A percentile compares a stretch with the other conserved stretches of the same genome.
phyloP scores from a whole-genome alignment of 1,140 invertebrate species.

The Polyergus mexicanus region DNA sequence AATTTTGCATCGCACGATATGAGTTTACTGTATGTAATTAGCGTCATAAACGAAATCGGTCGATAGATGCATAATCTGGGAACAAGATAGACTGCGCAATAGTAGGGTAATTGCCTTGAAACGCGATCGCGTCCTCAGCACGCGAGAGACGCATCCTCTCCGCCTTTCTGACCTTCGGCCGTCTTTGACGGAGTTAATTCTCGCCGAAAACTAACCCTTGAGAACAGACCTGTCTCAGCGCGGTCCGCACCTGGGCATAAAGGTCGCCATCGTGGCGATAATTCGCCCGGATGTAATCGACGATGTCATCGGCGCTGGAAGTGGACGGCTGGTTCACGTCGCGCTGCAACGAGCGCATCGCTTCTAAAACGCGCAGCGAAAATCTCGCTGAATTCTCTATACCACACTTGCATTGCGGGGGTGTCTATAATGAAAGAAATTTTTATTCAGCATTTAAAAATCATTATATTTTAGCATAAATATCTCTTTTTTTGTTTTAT shows the following conservation, averaged over 20 bases:
- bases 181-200: background rate
- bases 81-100: conserved; percentile 64
- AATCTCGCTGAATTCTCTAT: conserved; percentile 72
- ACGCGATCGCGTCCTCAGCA: conserved; percentile 61
- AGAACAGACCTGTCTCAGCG: conserved; percentile 70
- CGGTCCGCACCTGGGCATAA: conserved; percentile 77
- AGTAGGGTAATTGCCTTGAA: conserved; percentile 67
- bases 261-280: conserved; percentile 76
- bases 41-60: conserved; percentile 50
- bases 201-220: conserved; percentile 77
- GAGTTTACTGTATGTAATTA: conserved; percentile 19
- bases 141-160: conserved; percentile 60
- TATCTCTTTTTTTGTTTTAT: background rate
- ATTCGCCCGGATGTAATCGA: conserved; percentile 70
- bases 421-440: conserved; percentile 13
- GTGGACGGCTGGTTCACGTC: conserved; percentile 31
- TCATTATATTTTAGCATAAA: too few relatives aligned
- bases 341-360: conserved; percentile 71
- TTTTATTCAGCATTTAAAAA: background rate
- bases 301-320: conserved; percentile 69
- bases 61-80: conserved; percentile 63
- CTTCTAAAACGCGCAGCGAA: conserved; percentile 77
- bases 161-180: background rate
- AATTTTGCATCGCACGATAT: background rate
- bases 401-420: conserved; percentile 24